Base-by-base conservation (phyloP, 2,797 vertebrate species). In the Oreonectes daqikongensis region DNA sequence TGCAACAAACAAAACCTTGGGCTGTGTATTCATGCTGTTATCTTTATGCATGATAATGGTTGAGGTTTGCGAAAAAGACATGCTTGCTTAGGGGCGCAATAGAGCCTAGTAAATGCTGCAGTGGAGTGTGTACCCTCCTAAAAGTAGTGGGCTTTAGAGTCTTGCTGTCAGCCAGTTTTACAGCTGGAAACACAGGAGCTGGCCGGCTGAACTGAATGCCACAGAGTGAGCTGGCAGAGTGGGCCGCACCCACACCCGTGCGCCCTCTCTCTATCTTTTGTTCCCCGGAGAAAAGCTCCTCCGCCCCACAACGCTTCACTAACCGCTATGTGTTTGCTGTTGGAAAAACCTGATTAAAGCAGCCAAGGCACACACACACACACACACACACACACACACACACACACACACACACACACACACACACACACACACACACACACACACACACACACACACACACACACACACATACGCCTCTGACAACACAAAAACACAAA, bases 121-220 rank as follows among this genome's bases (percentile, higher is more conserved):
- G 87, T 88, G 89, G 87, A 89, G 87, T 89, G 87, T 87, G 85
- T 85, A 90, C 84, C 87, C 86, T 77, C 79, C 71, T 84, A 69
- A 78, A 61, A 79, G 75, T 83, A 52, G 78, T 82, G 86, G 87
- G 87, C 88, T 90, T 89, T 84, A 85, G 85, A 87, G 86, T 80
- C 86, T 90, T 86, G 87, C 87, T 69, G 84, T 89, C 89, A 90
- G 87, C 88, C 87, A 90, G 89, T 92, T 92, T 92, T 93, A 93
- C 89, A 92, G 91, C 90, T 90, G 89, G 90, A 90, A 91, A 89
- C 90, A 90, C 90, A 91, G 87, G 87, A 92, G 87, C 88, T 86
- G 85, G 85, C 85, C 86, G 90, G 90, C 85, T 90, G 90, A 90
- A 90, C 88, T 88, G 85, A 86, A 86, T 88, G 86, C 87, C 88